Base-by-base conservation (phyloP, 2,888 invertebrate species). In the Philaethria dido region DNA sequence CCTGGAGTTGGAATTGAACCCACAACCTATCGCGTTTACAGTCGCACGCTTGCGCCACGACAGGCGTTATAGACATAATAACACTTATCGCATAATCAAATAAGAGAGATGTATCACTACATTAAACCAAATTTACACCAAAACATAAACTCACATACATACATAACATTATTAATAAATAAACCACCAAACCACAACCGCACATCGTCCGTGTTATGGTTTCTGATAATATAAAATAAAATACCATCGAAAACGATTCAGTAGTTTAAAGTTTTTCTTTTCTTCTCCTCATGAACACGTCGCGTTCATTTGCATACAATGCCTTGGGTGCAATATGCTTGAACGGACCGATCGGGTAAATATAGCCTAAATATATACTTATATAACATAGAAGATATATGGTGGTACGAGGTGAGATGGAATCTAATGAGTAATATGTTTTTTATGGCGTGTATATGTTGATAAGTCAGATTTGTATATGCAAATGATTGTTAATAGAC, bases 281-380 rank as follows among this genome's bases (percentile, higher is more conserved):
- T 85, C 52, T 86, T 85, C 57, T 57, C 84, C 80, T 77, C 84
- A 88, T 86, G 85, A 84, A 90, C 91, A 92, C 87, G 90, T 88
- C 80, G 80, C 73, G 54, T 65, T 67, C 73, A 90, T 92, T 92
- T 87, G 92, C 92, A 92, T 92, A 92, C 92, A 92, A 92, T 92
- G 85, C 83, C 69, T 64, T 76, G 81, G 85, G 88, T 88, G 89
- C 89, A 88, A 88, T 89, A 89, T 88, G 89, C 76, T 75, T 78
- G 84, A 85, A 80, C 68, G 44, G 66, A 66, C 60, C 69, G 64
- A 68, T 70, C 68, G 68, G 64, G 69, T 73, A 72, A 69, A 73
- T 71, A 70, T 66, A 66, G 47, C 64, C 62, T 47, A 66, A 66
- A 71, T 66, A 59, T 45, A 20, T 22, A 0, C 13, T 13, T 6